A percentile compares a stretch with the other conserved stretches of the same genome.
phyloP scores from a whole-genome alignment of 2,888 invertebrate species.

The Sinohyriopsis cumingii region DNA sequence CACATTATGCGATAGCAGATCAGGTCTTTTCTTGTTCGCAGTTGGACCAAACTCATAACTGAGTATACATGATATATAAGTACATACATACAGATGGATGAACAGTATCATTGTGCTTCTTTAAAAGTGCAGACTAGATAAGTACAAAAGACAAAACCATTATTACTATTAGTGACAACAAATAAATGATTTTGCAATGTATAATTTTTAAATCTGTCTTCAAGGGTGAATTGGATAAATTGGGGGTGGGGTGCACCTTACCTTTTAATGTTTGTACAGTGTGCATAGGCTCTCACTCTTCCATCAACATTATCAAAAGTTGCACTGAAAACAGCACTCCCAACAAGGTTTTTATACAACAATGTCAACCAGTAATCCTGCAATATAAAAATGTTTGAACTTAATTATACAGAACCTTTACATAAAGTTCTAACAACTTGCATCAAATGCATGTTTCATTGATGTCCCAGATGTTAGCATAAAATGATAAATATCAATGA shows the following conservation, averaged over 20 bases:
- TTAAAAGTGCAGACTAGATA: no score
- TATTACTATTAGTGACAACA: no score
- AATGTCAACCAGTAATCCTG: conserved; percentile 88
- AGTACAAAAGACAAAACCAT: no score
- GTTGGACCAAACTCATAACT: no score
- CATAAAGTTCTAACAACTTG: not conserved
- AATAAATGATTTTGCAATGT: no score
- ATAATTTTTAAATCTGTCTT: no score
- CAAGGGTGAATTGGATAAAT: not conserved
- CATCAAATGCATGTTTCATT: not conserved
- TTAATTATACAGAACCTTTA: not conserved
- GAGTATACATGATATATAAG: no score
- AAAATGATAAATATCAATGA: not conserved
- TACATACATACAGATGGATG: no score
- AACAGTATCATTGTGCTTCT: no score
- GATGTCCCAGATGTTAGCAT: not conserved
- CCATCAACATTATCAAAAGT: conserved; percentile 68
- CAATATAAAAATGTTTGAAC: conserved; percentile 39
- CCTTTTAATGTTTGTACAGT: conserved; percentile 76
- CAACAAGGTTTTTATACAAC: conserved; percentile 85
- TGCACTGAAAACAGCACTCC: conserved; percentile 77
- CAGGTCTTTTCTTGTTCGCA: no score
- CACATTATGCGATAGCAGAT: no score
- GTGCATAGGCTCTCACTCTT: conserved; percentile 80
- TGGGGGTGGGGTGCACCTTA: conserved; percentile 4